phyloP scores from a whole-genome alignment of 2,113 vertebrate species.

The Varanus salvator region DNA sequence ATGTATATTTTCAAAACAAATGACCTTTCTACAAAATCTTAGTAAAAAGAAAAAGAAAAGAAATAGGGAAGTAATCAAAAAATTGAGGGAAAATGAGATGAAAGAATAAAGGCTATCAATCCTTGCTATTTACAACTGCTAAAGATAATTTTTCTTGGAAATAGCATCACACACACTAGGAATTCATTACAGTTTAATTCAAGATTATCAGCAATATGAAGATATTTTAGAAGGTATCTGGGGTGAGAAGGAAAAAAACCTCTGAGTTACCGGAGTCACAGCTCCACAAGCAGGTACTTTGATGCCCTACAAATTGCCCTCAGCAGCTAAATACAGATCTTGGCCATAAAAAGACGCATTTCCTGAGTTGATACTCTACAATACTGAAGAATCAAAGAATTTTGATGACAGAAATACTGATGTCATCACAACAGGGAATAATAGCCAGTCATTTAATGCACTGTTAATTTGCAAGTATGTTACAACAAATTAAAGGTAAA shows the following conservation, averaged over 20 bases:
- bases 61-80: slow-evolving; percentile 18
- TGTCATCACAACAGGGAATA: not conserved
- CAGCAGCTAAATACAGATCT: not conserved
- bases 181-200: not conserved
- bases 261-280: not conserved
- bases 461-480: not conserved
- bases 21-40: not conserved
- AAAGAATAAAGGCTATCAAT: not conserved
- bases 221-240: slow-evolving; percentile 21
- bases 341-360: not conserved
- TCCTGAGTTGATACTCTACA: not conserved
- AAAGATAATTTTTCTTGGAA: slow-evolving; percentile 17
- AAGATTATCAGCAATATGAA: slow-evolving; percentile 27
- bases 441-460: not conserved
- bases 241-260: not conserved
- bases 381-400: not conserved
- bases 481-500: not conserved
- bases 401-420: not conserved
- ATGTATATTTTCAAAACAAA: not conserved
- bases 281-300: not conserved
- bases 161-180: not conserved
- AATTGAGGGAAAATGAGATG: not conserved
- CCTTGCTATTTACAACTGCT: not conserved
- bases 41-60: slow-evolving; percentile 4
- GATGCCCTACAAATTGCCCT: not conserved